phyloP scores from a whole-genome alignment of 2,888 invertebrate genomes.

The Polyploca ridens region DNA sequence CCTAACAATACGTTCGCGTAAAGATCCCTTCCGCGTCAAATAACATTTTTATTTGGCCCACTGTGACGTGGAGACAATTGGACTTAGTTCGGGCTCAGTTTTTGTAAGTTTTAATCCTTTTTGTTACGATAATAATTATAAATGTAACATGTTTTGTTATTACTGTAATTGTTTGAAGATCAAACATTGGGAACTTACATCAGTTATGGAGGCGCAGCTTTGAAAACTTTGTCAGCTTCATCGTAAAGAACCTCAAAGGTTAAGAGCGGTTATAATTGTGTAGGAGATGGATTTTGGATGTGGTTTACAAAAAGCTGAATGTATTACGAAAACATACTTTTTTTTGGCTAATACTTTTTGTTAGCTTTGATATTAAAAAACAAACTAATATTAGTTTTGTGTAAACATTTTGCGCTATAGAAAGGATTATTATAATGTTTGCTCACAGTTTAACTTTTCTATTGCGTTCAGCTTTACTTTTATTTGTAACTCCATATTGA shows the following conservation, averaged over 20 bases:
- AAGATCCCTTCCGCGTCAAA: constrained; percentile 52
- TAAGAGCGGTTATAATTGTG: too few species aligned
- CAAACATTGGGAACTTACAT: too few species aligned
- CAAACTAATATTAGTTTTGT: background rate
- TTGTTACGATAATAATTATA: background rate
- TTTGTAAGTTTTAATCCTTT: background rate
- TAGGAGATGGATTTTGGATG: too few species aligned
- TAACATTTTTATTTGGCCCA: constrained; percentile 8
- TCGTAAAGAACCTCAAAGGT: too few species aligned
- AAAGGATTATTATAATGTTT: constrained; percentile 1
- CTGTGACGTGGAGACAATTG: background rate
- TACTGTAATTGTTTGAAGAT: background rate
- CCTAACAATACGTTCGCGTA: constrained; percentile 28
- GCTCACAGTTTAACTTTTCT: background rate
- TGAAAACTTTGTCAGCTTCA: too few species aligned
- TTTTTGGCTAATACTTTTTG: too few species aligned
- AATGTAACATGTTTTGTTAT: background rate
- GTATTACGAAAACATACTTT: background rate
- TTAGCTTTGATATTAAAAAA: background rate
- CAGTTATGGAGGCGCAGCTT: too few species aligned
- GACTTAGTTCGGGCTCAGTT: background rate
- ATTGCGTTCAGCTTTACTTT: background rate
- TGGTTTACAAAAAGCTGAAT: background rate
- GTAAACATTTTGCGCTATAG: background rate
- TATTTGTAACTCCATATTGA: background rate